Base-by-base conservation (phyloP, 2,113 vertebrate species). In the Podilymbus podiceps region DNA sequence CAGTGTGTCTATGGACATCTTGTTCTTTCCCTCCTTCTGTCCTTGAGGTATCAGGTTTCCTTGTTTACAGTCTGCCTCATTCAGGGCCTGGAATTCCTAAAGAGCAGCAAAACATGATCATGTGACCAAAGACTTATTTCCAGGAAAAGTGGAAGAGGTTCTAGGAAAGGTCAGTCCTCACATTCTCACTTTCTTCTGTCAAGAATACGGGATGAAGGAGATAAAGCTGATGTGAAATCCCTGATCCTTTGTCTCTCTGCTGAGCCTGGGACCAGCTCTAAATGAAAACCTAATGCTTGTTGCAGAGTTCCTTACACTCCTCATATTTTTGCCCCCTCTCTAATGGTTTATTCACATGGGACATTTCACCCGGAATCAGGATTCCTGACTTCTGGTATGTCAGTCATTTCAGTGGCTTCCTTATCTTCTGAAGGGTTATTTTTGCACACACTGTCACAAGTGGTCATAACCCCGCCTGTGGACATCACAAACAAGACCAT, bases 51-150 rank as follows among this genome's bases (percentile, higher is more conserved):
- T 98, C 96, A 73, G 77, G 85, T 98, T 98, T 96, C 97, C 91
- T 96, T 98, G 96, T 97, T 98, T 98, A 98, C 94, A 88, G 74
- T 94, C 89, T 96, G 95, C 88, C 85, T 94, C 77, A 92, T 92
- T 91, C 72, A 91, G 94, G 89, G 88, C 92, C 87, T 97, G 95
- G 92, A 97, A 97, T 98, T 97, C 97, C 90, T 97, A 42, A 98
- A 98, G 94, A 97, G 96, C 84, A 95, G 91, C 94, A 97, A 97
- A 98, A 96, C 91, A 93, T 68, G 91, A 44, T 55, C 97, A 97
- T 94, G 97, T 97, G 97, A 96, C 90, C 35, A 19, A 88, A 76
- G 69, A 44, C 28, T 87, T 95, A 91, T 95, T 97, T 97, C 96
- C 88, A 97, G 96, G 95, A 96, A 96, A 97, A 91, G 78, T 2